phyloP scores from a whole-genome alignment of 2,888 invertebrate genomes.

The Omphaloscelis lunosa region DNA sequence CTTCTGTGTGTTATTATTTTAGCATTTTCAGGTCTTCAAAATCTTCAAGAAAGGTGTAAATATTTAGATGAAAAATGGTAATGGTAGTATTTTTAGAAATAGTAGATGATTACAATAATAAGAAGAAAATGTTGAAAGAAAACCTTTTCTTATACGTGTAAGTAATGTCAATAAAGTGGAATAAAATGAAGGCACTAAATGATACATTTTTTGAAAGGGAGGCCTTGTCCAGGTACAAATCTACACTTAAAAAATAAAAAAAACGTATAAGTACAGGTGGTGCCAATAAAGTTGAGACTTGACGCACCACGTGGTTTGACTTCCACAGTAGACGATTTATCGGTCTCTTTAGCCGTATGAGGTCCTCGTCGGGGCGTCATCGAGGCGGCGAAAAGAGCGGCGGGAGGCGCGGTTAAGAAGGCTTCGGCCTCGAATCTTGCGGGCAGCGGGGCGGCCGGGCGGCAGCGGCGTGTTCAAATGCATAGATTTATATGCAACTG shows the following conservation, averaged over 20 bases:
- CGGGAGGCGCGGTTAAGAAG: too few relatives aligned
- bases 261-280: not conserved
- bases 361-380: too few relatives aligned
- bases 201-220: not conserved
- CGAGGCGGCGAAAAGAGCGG: too few relatives aligned
- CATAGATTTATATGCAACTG: too few relatives aligned
- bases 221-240: not conserved
- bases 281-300: too few relatives aligned
- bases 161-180: not conserved
- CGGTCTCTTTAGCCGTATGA: too few relatives aligned
- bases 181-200: not conserved
- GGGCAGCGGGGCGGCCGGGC: too few relatives aligned
- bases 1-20: conserved; percentile 17
- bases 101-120: not conserved
- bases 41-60: conserved; percentile 15
- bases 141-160: not conserved
- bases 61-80: conserved; percentile 13
- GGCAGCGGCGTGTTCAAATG: too few relatives aligned
- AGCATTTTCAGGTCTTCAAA: conserved; percentile 37
- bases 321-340: too few relatives aligned
- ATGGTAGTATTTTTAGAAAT: not conserved
- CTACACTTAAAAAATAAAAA: not conserved
- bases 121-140: not conserved
- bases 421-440: too few relatives aligned
- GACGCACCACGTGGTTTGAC: too few relatives aligned